Base-by-base conservation (phyloP, 2,113 vertebrate genomes). In the Scomber scombrus region DNA sequence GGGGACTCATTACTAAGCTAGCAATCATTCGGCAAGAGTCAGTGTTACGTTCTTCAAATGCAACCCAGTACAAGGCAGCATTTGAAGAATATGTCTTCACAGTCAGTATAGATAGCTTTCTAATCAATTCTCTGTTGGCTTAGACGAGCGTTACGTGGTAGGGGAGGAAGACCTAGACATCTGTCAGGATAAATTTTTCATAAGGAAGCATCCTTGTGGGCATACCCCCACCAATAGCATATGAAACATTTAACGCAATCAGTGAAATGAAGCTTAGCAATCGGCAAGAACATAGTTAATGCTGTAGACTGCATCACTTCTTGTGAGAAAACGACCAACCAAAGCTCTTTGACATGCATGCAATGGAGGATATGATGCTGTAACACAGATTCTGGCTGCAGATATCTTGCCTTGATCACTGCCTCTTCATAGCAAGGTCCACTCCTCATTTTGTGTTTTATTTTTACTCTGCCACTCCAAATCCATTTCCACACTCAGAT, bases 171-270 rank as follows among this genome's bases (percentile, higher is more conserved):
- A 88, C 85, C 66, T 71, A 88, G 85, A 93, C 93, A 94, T 94
- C 92, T 94, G 93, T 85, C 62, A 11, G 62, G 60, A 92, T 95
- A 56, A 63, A 93, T 94, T 65, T 94, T 94, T 92, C 80, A 94
- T 91, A 65, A 82, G 45, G 82, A 88, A 63, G 87, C 72, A 47
- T 85, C 85, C 87, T 86, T 56, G 79, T 74, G 88, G 85, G 87
- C 57, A 72, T 71, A 82, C 54, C 55, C 78, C 81, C 86, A 88
- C 77, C 75, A 88, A 87, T 75, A 87, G 75, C 75, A 73, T 84
- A 88, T 94, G 78, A 94, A 94, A 94, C 86, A 93, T 94, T 94
- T 89, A 93, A 67, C 49, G 84, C 75, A 89, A 86, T 79, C 76
- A 81, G 78, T 81, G 70, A 82, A 90, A 85, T 83, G 74, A 90